Percentiles rank a stretch among this genome's conserved stretches.
Conservation (phyloP, 35 echinoderm and acorn worm species). For the Lytechinus variegatus region DNA sequence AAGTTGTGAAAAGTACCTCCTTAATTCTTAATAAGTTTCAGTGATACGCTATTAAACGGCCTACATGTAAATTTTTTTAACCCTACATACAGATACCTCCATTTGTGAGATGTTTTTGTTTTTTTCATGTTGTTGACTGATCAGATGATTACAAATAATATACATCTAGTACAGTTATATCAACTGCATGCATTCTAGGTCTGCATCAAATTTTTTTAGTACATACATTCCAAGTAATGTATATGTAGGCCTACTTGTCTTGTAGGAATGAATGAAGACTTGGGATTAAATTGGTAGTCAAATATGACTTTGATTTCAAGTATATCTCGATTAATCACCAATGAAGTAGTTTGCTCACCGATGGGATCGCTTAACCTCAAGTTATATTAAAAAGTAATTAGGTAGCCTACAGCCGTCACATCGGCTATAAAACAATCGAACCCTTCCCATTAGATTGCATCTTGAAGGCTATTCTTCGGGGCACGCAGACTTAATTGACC, state of each 20-base stretch:
- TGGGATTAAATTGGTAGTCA: not conserved
- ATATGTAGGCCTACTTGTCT: no score
- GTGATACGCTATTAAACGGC: no score
- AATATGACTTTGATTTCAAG: not conserved
- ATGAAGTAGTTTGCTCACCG: not conserved
- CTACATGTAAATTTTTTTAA: no score
- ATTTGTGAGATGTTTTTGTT: not conserved
- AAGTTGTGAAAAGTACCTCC: no score
- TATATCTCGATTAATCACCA: not conserved
- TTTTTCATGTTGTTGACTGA: not conserved
- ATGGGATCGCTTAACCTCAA: not conserved
- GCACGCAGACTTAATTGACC: constrained; percentile 9
- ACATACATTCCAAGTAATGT: no score
- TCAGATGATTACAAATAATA: not conserved
- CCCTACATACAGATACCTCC: not conserved
- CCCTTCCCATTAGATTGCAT: not conserved
- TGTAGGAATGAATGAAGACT: not conserved
- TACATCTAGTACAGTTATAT: no score
- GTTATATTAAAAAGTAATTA: constrained; percentile 15
- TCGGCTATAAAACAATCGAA: not conserved
- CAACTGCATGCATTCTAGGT: no score
- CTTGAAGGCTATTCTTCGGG: not conserved
- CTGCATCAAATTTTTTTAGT: no score
- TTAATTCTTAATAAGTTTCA: no score
- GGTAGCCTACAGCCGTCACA: not conserved